Evolutionary conservation across 37 sponge, comb jelly and placozoan species (phyloP).

Genomic region (Spongilla lacustris): DNA sequence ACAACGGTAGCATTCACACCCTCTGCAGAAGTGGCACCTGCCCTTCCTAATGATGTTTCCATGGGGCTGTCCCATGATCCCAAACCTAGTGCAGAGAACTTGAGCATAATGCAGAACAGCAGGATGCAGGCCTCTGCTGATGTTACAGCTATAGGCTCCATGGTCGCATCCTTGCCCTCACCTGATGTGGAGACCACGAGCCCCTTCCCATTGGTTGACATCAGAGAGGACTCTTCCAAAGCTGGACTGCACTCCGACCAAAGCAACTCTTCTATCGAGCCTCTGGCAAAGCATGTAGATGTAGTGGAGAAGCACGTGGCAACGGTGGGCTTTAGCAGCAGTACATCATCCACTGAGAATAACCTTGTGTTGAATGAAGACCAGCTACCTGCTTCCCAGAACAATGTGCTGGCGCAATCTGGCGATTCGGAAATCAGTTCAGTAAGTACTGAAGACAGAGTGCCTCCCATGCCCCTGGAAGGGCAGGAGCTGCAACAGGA

Average conservation of each 20-base stretch:
- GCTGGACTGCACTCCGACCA: neutral
- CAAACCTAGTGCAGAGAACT: too few species aligned
- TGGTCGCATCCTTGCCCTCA: neutral
- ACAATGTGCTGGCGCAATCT: neutral
- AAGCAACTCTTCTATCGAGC: neutral
- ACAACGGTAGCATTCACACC: too few species aligned
- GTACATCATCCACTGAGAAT: neutral
- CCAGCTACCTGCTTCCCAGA: neutral
- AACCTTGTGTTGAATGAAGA: neutral
- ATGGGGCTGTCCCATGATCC: neutral
- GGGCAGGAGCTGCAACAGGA: neutral
- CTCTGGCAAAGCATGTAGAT: neutral
- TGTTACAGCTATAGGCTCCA: neutral
- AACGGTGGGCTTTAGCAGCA: neutral
- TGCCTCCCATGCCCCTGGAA: neutral
- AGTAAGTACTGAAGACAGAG: neutral
- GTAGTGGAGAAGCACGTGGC: neutral
- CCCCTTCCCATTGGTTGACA: neutral
- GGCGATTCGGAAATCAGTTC: neutral
- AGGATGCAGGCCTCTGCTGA: neutral
- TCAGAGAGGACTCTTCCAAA: neutral
- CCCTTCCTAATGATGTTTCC: neutral
- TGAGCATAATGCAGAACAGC: too few species aligned
- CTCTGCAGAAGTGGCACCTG: too few species aligned
- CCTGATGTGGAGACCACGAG: neutral